Evolutionary conservation across 2,797 vertebrate species (phyloP), one percentile per base, ranked within the genome.

Genomic region (Eutrigla gurnardus): DNA sequence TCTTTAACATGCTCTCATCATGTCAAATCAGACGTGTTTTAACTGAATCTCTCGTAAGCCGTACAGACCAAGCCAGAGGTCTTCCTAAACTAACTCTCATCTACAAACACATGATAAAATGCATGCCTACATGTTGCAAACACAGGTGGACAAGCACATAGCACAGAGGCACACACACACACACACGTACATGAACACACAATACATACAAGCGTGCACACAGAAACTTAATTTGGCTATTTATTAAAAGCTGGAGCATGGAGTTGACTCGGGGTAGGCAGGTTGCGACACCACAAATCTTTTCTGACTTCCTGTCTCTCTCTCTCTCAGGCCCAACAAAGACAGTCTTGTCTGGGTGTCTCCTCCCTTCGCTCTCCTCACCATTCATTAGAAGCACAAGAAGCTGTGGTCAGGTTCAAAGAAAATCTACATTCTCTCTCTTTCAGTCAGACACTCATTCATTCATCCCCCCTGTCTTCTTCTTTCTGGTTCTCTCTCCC

Each of bases 351-450:
- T 93, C 82, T 77, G 75, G 75, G 76, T 81, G 78, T 78, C 79
- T 76, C 72, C 76, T 82, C 75, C 75, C 57, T 46, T 77, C 80
- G 52, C 58, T 72, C 73, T 83, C 70, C 69, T 80, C 71, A 12
- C 70, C 73, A 84, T 87, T 88, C 86, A 89, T 92, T 91, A 88
- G 71, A 77, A 79, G 86, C 82, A 80, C 81, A 82, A 87, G 88
- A 88, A 91, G 81, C 85, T 78, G 76, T 66, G 87, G 86, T 86
- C 85, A 87, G 77, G 88, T 90, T 93, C 88, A 91, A 90, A 93
- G 86, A 80, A 81, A 86, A 88, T 86, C 76, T 83, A 78, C 82
- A 88, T 85, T 86, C 81, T 82, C 85, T 81, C 77, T 78, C 69
- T 83, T 86, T 89, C 80, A 81, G 70, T 86, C 82, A 80, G 77